Percentiles rank a stretch among this genome's conserved stretches.
These are phyloP conservation scores for Henricia sp. DNA, from an alignment of 53 echinoderm and acorn worm species.

Conservation along the genomic window DNA sequence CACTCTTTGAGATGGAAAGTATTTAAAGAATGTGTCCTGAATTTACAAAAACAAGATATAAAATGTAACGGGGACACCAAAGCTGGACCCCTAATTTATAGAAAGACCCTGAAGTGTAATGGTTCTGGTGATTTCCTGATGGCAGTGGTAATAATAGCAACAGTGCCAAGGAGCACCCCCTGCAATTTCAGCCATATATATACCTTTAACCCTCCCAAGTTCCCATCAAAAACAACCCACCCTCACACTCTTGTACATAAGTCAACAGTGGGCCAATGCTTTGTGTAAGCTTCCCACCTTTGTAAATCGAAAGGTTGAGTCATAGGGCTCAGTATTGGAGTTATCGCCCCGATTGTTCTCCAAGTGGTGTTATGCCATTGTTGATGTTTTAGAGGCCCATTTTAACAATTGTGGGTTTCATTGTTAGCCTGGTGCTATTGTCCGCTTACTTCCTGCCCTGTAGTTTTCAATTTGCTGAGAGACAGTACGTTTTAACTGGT, in stretches of 20 bases:
- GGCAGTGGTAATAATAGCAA: no score
- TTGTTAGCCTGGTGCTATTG: background rate
- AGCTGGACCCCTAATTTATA: no score
- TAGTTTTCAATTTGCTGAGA: background rate
- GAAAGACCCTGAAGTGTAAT: no score
- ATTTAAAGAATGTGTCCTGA: no score
- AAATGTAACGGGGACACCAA: no score
- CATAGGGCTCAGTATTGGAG: background rate
- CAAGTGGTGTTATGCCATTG: background rate
- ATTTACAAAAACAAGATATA: no score
- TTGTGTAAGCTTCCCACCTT: background rate
- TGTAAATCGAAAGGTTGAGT: constrained; percentile 15
- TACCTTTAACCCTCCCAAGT: background rate
- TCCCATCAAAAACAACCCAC: background rate
- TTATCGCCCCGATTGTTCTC: constrained; percentile 9
- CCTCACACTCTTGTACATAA: background rate
- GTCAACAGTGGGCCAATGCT: constrained; percentile 6
- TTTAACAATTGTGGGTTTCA: background rate
- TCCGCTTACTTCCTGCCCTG: background rate
- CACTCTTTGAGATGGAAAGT: no score
- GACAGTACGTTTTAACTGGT: no score
- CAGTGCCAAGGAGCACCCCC: no score
- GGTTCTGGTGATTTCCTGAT: no score
- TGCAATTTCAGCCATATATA: background rate
- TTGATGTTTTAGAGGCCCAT: constrained; percentile 10